Evolutionary conservation across 2,888 invertebrate genomes (phyloP).

Genomic region (Pycnomerus fuliginosus): DNA sequence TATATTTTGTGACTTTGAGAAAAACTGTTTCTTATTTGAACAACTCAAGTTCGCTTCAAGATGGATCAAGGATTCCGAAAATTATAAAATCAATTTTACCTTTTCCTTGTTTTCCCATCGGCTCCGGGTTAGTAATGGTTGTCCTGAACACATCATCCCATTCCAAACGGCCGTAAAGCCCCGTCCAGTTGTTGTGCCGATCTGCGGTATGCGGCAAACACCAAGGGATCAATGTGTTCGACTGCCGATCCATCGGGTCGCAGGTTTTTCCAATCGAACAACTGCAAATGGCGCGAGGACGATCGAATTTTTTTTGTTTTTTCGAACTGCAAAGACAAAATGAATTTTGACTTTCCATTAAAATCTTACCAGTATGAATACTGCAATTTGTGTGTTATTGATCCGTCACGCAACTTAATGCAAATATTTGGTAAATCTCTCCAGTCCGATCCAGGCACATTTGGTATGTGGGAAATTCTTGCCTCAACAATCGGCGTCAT

Average conservation of each 20-base stretch:
- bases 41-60: too few species aligned
- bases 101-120: conserved; percentile 88
- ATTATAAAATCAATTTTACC: conserved; percentile 39
- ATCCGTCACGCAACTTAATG: conserved; percentile 70
- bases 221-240: conserved; percentile 85
- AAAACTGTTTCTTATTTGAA: too few species aligned
- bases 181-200: conserved; percentile 84
- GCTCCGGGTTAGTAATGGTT: conserved; percentile 83
- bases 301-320: conserved; percentile 53
- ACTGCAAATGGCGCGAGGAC: conserved; percentile 72
- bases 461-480: conserved; percentile 74
- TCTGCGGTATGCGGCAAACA: conserved; percentile 85
- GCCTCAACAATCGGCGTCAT: conserved; percentile 79
- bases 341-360: not conserved
- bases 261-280: conserved; percentile 69
- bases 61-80: not conserved
- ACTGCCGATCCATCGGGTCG: conserved; percentile 71
- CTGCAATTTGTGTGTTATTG: conserved; percentile 60
- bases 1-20: too few species aligned
- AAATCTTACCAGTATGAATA: conserved; percentile 54
- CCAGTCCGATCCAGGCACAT: conserved; percentile 79
- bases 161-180: conserved; percentile 76
- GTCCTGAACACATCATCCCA: conserved; percentile 87
- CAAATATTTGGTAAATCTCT: conserved; percentile 79
- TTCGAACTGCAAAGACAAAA: conserved; percentile 45